Conservation (phyloP, 2,888 invertebrate genomes). For the Polyploca ridens region DNA sequence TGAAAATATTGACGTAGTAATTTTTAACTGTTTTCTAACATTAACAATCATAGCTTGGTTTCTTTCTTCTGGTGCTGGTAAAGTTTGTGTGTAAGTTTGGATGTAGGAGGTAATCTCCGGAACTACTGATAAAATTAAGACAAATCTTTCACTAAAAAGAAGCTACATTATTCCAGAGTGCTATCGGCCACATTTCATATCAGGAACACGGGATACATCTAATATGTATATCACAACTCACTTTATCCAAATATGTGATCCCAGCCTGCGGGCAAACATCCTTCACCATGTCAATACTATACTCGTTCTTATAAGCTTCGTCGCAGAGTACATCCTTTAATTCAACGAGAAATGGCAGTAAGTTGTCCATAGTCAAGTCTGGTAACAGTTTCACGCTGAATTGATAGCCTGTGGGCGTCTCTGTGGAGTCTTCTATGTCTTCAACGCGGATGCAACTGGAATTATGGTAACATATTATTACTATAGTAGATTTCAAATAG, state of each 20-base stretch:
- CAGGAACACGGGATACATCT: not conserved
- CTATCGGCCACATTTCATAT: too few relatives aligned
- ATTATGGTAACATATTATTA: not conserved
- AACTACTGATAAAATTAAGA: too few relatives aligned
- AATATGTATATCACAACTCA: slow-evolving; percentile 34
- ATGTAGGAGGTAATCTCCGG: too few relatives aligned
- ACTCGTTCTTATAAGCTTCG: slow-evolving; percentile 44
- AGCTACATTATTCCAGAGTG: too few relatives aligned
- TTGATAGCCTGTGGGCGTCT: slow-evolving; percentile 70
- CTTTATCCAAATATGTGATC: slow-evolving; percentile 84
- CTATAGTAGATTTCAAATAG: too few relatives aligned
- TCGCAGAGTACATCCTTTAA: slow-evolving; percentile 54
- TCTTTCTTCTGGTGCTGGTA: too few relatives aligned
- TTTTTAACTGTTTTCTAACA: too few relatives aligned
- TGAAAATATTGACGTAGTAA: too few relatives aligned
- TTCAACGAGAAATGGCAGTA: slow-evolving; percentile 63
- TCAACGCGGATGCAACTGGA: slow-evolving; percentile 84
- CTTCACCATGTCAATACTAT: slow-evolving; percentile 62
- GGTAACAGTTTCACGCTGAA: slow-evolving; percentile 80
- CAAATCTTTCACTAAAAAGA: too few relatives aligned
- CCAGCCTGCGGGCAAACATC: slow-evolving; percentile 80
- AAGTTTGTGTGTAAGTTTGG: too few relatives aligned
- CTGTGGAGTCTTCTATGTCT: slow-evolving; percentile 48
- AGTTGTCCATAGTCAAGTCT: slow-evolving; percentile 56
- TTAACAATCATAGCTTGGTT: too few relatives aligned